Base-by-base conservation (phyloP, 2,888 invertebrate species). In the Diarsia rubi region DNA sequence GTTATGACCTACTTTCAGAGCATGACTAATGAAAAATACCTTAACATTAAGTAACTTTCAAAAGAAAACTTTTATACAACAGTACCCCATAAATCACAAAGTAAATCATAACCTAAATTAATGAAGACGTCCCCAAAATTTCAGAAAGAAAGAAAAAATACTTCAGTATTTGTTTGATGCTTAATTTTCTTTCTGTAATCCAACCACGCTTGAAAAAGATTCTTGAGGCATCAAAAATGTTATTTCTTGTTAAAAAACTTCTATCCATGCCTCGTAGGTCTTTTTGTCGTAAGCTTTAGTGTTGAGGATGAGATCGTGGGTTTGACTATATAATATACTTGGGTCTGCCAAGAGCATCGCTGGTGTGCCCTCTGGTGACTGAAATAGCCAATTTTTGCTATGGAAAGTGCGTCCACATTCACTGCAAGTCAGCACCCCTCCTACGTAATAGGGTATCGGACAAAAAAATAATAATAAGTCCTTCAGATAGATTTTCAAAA, bases 71-170 rank as follows among this genome's bases (percentile, higher is more conserved):
- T 69, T 69, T 45, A 4, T 54, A 42, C 8, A 21, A 63, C 71
- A 54, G 62, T 63, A 54, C n/a, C 42, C 42, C 62, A 79, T 70
- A 76, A 78, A 79, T 79, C 70, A 76, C 69, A 78, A 78, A 75
- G 19, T 14, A 69, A 78, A 75, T 78, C 67, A 52, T 49, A 49
- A 14, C 45, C 45, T 16, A 6, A 69, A 75, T 78, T 14, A 54
- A 76, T 69, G 70, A 54, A 78, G 70, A 49, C 47, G 31, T 63
- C 42, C 42, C 42, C 5, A 63, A 72, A 79, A 63, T 21, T 49
- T 44, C 8, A 8, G 4, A 14, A 47, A 79, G 47, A 24, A 52
- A 78, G 62, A 42, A 31, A 65, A 70, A 52, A 14, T 24, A 24
- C 47, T 57, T 42, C 42, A 44, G 54, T 44, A 63, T 42, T 71